phyloP scores from a whole-genome alignment of 2,113 vertebrate genomes.

The Beaufortia kweichowensis region DNA sequence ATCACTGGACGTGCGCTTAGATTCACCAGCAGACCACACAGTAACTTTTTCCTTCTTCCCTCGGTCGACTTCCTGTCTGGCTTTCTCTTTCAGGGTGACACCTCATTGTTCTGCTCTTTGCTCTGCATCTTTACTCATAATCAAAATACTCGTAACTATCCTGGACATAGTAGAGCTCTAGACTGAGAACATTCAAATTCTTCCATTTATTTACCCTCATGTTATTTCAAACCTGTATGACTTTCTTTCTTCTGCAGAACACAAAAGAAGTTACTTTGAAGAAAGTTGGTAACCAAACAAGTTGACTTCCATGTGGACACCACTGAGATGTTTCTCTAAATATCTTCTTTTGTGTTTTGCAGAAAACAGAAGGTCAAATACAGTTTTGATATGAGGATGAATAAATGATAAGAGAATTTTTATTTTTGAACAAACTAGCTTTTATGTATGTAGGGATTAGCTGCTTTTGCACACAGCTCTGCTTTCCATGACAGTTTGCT shows the following conservation, averaged over 20 bases:
- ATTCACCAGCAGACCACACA: constrained; percentile 51
- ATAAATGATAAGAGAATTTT: not conserved
- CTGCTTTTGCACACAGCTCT: constrained; percentile 37
- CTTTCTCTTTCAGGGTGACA: constrained; percentile 27
- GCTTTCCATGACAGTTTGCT: constrained; percentile 41
- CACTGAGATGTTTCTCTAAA: too few relatives aligned
- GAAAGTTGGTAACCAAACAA: not conserved
- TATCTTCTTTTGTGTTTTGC: too few relatives aligned
- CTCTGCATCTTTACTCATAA: constrained; percentile 29
- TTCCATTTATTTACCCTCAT: too few relatives aligned
- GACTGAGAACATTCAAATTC: too few relatives aligned
- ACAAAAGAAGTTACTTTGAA: not conserved
- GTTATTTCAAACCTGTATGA: not conserved
- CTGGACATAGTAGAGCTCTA: constrained; percentile 48
- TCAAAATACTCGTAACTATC: constrained; percentile 41
- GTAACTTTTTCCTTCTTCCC: constrained; percentile 44
- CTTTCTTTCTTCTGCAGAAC: not conserved
- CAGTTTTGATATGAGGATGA: not conserved
- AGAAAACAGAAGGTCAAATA: too few relatives aligned
- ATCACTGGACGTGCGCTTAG: constrained; percentile 51
- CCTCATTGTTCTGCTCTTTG: constrained; percentile 23
- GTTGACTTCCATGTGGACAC: too few relatives aligned
- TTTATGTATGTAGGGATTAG: not conserved
- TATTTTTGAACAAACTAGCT: not conserved
- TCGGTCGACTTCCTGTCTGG: constrained; percentile 14